Conservation (phyloP, 2,797 vertebrate species). For the Distichodus sexfasciatus region DNA sequence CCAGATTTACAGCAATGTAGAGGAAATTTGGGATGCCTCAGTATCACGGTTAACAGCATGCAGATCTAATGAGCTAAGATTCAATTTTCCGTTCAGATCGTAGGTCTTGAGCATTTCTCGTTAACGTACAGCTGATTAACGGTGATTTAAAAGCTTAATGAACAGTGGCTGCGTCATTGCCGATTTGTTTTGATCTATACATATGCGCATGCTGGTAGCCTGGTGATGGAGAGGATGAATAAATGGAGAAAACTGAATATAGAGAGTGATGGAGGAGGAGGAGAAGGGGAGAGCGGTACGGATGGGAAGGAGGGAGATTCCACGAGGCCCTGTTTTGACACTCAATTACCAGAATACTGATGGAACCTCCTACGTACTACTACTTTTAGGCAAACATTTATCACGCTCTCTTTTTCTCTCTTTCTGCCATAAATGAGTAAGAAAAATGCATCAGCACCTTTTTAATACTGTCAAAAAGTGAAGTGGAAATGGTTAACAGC, state of each 20-base stretch:
- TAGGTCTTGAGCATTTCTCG: not conserved
- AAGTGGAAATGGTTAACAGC: not conserved
- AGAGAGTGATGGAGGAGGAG: constrained; percentile 12
- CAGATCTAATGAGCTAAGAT: constrained; percentile 24
- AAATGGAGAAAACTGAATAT: constrained; percentile 5
- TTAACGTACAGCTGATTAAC: not conserved
- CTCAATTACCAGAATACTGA: constrained; percentile 40
- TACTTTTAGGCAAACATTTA: not conserved
- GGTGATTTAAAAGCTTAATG: constrained; percentile 4
- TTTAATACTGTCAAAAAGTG: constrained; percentile 37
- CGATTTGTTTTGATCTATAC: not conserved
- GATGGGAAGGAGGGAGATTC: not conserved
- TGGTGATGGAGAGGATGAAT: constrained; percentile 4
- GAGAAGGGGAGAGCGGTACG: not conserved
- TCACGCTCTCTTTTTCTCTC: not conserved
- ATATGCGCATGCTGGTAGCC: not conserved
- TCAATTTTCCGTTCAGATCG: constrained; percentile 4
- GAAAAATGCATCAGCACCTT: not conserved
- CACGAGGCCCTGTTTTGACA: constrained; percentile 14
- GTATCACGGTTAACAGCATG: constrained; percentile 24
- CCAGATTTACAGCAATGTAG: constrained; percentile 37
- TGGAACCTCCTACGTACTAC: constrained; percentile 1
- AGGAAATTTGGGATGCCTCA: constrained; percentile 22
- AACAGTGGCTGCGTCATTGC: not conserved
- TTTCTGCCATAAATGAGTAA: not conserved